These are phyloP conservation scores for Alectura lathami DNA, from an alignment of 2,113 vertebrate genomes.

Conservation along the genomic window DNA sequence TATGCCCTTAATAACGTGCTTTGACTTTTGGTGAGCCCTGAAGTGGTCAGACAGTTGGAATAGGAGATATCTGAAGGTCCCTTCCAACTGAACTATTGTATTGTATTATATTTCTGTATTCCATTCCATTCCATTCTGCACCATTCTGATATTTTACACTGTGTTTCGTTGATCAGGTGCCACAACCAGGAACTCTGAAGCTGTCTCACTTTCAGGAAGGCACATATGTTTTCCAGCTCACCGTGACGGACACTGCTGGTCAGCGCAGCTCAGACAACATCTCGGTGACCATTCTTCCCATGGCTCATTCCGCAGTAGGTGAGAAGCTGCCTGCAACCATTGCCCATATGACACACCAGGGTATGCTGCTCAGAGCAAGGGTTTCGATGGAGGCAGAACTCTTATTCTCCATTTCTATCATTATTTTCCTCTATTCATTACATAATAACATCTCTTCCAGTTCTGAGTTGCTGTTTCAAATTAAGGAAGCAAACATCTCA, in stretches of 20 bases:
- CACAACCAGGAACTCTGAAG: conserved; percentile 89
- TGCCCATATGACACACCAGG: background rate
- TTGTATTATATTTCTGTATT: too few species aligned
- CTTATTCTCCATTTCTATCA: background rate
- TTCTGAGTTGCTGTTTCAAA: background rate
- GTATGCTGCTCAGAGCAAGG: background rate
- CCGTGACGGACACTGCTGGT: conserved; percentile 84
- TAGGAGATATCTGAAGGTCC: background rate
- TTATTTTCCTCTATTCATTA: background rate
- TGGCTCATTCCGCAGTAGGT: conserved; percentile 84
- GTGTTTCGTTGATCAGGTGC: conserved; percentile 77
- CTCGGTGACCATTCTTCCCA: conserved; percentile 85
- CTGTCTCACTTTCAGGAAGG: conserved; percentile 88
- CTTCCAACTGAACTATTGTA: background rate
- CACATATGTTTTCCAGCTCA: conserved; percentile 87
- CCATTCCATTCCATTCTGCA: background rate
- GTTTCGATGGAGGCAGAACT: background rate
- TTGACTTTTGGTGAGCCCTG: background rate
- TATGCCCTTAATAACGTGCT: background rate
- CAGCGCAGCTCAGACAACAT: conserved; percentile 91
- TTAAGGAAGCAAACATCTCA: background rate
- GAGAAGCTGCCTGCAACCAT: background rate
- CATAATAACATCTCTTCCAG: background rate
- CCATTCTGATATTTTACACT: background rate
- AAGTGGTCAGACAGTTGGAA: background rate